Base-by-base conservation (phyloP, 2,888 invertebrate genomes). In the Nasonovia ribisnigri region DNA sequence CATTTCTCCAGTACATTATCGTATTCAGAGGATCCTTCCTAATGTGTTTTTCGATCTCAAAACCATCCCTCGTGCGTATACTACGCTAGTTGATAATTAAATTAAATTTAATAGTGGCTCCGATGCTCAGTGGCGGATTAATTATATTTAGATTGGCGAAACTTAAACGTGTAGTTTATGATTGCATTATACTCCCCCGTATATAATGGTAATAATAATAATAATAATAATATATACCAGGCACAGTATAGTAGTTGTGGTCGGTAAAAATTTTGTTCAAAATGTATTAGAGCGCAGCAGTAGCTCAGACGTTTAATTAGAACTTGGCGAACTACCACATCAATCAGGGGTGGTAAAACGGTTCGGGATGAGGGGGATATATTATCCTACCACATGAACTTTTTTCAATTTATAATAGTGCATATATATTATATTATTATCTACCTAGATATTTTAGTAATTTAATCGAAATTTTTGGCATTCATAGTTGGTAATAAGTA, bases 31-130 rank as follows among this genome's bases (percentile, higher is more conserved):
- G 88, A 36, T 54, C 8, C 54, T 54, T 88, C 54, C 42, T 54
- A 88, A 88, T 42, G 42, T 42, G 77, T 77, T 77, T 77, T 77
- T 77, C 77, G 77, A 77, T 77, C 20, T 77, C 77, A n/a, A 54
- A 43, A 89, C 43, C 46, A 67, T 46, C 60, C n/a, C 29, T 29
- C 77, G n/a, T 20, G 20, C 43, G 2, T 60, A 11, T 43, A 16
- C 26, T 43, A 29, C 57, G 16, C 54, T 36, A 8, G 77, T 16
- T 60, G 60, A 67, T 90, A 67, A 90, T 90, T 67, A 90, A 90
- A 60, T 60, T 89, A 16, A 57, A 89, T 54, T 89, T 89, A 89
- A 89, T 89, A 43, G 57, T 57, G 20, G 42, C 42, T 42, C 10
- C 24, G 29, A n/a, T 24, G 26, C 51, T 13, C 13, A 24, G 51